A percentile compares a stretch with the other conserved stretches of the same genome.
Conservation (phyloP, 2,113 vertebrate species). For the Rattus rattus region DNA sequence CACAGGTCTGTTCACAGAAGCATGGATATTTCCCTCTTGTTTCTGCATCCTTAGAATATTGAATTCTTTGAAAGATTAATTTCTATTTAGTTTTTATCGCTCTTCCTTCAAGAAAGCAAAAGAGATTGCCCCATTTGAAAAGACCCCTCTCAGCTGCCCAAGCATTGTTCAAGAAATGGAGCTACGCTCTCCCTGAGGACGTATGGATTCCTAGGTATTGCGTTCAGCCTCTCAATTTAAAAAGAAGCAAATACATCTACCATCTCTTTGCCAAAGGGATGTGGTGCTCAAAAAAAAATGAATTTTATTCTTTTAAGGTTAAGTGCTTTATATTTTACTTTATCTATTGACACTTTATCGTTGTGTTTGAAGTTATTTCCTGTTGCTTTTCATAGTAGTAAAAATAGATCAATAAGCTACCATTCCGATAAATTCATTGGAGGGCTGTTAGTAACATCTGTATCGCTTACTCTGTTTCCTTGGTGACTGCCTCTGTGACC, state of each 20-base stretch:
- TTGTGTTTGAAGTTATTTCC: not conserved
- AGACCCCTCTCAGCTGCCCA: not conserved
- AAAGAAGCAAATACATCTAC: slow-evolving; percentile 18
- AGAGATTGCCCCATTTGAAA: not conserved
- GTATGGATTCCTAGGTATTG: not conserved
- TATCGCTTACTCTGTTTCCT: not conserved
- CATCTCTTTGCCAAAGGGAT: slow-evolving; percentile 47
- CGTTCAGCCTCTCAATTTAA: slow-evolving; percentile 23
- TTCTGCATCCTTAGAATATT: not conserved
- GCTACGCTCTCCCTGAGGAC: not conserved
- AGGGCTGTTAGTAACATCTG: slow-evolving; percentile 2
- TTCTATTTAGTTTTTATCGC: not conserved
- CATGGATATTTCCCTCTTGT: not conserved
- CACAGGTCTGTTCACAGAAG: not conserved
- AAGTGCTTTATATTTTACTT: slow-evolving; percentile 31
- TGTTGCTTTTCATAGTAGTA: not conserved
- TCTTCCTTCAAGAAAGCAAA: not conserved
- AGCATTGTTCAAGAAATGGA: not conserved
- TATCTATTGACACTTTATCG: slow-evolving; percentile 15
- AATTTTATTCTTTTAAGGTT: slow-evolving; percentile 36
- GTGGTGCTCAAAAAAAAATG: not conserved
- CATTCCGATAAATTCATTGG: not conserved
- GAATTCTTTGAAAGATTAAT: not conserved
- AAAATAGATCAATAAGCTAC: slow-evolving; percentile 15
- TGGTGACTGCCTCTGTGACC: not conserved